Conservation (phyloP, 2,888 invertebrate species). For the Diplolepis rosae region DNA sequence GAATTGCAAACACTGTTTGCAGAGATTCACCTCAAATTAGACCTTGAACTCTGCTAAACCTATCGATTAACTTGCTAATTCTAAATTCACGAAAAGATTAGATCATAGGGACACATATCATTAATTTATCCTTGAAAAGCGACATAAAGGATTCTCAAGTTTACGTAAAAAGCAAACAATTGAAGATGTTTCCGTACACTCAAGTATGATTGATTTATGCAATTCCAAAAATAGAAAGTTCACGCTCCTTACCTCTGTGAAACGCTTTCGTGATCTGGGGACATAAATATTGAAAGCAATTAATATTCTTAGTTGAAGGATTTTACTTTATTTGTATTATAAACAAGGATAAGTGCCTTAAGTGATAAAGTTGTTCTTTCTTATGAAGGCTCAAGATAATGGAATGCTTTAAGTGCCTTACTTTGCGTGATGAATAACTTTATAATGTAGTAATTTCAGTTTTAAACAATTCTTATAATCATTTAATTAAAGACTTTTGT, state of each 20-base stretch:
- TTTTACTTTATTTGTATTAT: not conserved
- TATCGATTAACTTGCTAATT: not conserved
- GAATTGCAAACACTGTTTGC: not conserved
- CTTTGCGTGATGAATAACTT: too few relatives aligned
- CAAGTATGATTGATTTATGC: not conserved
- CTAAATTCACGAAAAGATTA: not conserved
- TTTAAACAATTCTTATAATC: too few relatives aligned
- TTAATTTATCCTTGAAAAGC: not conserved
- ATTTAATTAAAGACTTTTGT: too few relatives aligned
- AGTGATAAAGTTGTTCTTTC: not conserved
- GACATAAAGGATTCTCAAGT: not conserved
- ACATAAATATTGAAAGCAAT: not conserved
- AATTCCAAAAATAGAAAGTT: not conserved
- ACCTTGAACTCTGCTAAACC: not conserved
- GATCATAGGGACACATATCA: not conserved
- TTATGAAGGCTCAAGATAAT: too few relatives aligned
- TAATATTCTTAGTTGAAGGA: not conserved
- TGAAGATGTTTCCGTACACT: not conserved
- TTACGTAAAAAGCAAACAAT: not conserved
- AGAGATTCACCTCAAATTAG: not conserved
- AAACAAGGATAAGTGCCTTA: not conserved
- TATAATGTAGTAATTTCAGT: too few relatives aligned
- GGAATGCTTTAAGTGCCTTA: too few relatives aligned
- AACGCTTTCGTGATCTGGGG: slow-evolving; percentile 1
- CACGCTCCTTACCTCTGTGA: slow-evolving; percentile 1